Conservation (phyloP, 1,140 invertebrate species). For the Drosophila willistoni region DNA sequence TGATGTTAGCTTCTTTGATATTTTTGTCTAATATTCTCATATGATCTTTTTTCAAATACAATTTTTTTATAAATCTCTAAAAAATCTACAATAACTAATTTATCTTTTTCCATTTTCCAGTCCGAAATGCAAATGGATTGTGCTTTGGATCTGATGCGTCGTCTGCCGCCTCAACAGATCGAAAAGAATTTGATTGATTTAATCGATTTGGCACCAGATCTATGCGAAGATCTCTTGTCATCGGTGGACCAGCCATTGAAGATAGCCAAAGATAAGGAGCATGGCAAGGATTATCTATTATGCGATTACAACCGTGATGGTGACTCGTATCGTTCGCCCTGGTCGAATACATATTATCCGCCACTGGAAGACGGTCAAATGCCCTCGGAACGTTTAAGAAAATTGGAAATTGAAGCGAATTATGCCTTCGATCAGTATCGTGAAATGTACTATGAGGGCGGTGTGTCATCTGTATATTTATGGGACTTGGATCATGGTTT, state of each 20-base stretch:
- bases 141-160: conserved; percentile 98
- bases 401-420: conserved; percentile 99
- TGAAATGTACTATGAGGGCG: conserved; percentile 99
- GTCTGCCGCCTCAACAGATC: conserved; percentile 99
- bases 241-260: conserved; percentile 99
- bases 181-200: conserved; percentile 99
- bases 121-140: conserved; percentile 99
- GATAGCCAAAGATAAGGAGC: conserved; percentile 96
- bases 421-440: conserved; percentile 99
- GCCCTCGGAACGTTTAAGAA: conserved; percentile 97
- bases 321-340: conserved; percentile 99
- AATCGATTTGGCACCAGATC: conserved; percentile 96
- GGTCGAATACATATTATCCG: conserved; percentile 99
- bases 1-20: too few species aligned
- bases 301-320: conserved; percentile 99
- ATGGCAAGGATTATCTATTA: conserved; percentile 98
- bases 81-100: too few species aligned
- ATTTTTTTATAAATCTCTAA: conserved; percentile 1
- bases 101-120: conserved; percentile 86
- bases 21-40: too few species aligned
- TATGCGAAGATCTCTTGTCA: conserved; percentile 98
- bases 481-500: conserved; percentile 99
- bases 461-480: conserved; percentile 99
- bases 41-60: background rate
- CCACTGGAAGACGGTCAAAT: conserved; percentile 98